These are phyloP conservation scores for Ictidomys tridecemlineatus DNA, from an alignment of 2,113 vertebrate species.

Conservation along the genomic window DNA sequence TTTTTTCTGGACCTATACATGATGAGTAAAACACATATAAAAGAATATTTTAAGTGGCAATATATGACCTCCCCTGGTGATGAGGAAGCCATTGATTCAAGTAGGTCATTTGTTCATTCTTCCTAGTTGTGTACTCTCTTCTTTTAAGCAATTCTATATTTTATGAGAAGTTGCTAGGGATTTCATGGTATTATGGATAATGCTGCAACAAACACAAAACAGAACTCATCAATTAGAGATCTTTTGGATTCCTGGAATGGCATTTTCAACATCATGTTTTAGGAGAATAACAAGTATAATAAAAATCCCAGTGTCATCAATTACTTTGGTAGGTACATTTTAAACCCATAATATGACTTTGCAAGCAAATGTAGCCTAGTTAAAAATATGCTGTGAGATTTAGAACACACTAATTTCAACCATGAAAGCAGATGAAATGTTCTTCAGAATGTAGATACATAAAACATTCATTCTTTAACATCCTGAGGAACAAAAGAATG, in stretches of 20 bases:
- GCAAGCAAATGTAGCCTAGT: background rate
- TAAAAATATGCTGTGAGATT: background rate
- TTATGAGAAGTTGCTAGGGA: background rate
- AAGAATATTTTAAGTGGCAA: slow-evolving; percentile 34
- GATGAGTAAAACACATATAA: background rate
- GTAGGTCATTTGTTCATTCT: slow-evolving; percentile 27
- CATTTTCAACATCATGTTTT: background rate
- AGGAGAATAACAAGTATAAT: background rate
- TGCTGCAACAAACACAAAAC: background rate
- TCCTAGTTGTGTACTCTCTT: background rate
- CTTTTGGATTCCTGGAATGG: background rate
- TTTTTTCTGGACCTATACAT: background rate
- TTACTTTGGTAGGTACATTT: slow-evolving; percentile 13
- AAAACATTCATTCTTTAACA: background rate
- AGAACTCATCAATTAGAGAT: background rate
- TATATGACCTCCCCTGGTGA: background rate
- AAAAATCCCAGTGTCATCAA: slow-evolving; percentile 2
- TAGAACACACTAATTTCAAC: background rate
- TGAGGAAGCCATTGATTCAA: background rate
- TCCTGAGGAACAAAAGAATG: background rate
- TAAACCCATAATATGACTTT: background rate
- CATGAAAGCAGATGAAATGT: background rate
- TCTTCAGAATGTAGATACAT: background rate
- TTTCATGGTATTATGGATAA: background rate
- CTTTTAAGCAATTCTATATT: background rate